Conservation (phyloP, 2,888 invertebrate species). For the Drosophila kanekoi region DNA sequence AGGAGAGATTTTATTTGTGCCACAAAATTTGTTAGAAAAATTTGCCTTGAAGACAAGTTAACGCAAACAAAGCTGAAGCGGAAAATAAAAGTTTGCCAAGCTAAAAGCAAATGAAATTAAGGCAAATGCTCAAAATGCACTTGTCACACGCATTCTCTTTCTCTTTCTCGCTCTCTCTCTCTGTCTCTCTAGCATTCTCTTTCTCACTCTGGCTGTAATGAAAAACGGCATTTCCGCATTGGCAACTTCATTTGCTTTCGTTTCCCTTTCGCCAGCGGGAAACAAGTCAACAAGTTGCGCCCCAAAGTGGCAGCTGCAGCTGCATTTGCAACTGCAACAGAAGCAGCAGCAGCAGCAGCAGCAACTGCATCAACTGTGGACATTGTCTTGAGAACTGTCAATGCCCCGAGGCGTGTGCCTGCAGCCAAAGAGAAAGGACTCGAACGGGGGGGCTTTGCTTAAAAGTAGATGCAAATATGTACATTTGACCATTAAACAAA, state of each 20-base stretch:
- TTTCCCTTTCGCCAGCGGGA: conserved; percentile 30
- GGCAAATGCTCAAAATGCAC: conserved; percentile 17
- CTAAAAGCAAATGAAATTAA: conserved; percentile 20
- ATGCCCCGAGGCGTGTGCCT: conserved; percentile 26
- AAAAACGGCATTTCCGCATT: conserved; percentile 72
- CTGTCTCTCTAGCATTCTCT: neutral
- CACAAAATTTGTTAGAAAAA: neutral
- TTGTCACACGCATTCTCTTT: neutral
- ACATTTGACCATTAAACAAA: conserved; percentile 55
- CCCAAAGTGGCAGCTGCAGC: conserved; percentile 64
- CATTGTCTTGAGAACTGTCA: conserved; percentile 51
- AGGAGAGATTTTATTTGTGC: neutral
- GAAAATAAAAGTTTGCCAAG: neutral
- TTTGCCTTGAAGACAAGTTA: conserved; percentile 9
- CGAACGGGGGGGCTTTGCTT: neutral
- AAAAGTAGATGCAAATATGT: conserved; percentile 62
- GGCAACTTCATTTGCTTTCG: conserved; percentile 68
- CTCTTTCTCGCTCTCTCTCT: neutral
- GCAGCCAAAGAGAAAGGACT: conserved; percentile 1
- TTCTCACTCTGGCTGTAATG: conserved; percentile 40
- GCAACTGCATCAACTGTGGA: conserved; percentile 32
- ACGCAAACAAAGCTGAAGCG: neutral
- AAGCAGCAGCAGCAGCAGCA: neutral
- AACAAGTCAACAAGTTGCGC: conserved; percentile 74
- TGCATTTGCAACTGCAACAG: conserved; percentile 51